Evolutionary conservation across 2,113 vertebrate genomes (phyloP).

Genomic region (Prionailurus viverrinus): DNA sequence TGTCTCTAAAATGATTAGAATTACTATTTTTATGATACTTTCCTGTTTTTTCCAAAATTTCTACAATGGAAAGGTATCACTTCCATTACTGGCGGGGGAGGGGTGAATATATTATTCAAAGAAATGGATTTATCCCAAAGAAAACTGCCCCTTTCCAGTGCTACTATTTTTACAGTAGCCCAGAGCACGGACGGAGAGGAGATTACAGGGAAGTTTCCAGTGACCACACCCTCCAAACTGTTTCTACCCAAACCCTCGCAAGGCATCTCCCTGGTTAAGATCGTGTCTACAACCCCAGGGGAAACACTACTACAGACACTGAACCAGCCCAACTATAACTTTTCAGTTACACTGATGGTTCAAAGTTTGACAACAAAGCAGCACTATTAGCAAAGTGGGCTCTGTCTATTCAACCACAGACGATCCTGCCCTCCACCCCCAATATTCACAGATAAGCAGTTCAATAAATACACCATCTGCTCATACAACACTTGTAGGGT

Average conservation of each 20-base stretch:
- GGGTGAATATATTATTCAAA: neutral
- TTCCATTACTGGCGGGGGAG: neutral
- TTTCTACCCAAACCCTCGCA: neutral
- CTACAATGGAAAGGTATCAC: neutral
- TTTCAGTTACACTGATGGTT: neutral
- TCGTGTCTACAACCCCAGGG: neutral
- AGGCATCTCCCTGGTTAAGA: neutral
- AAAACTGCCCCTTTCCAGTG: neutral
- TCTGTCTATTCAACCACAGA: neutral
- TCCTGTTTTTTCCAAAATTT: neutral
- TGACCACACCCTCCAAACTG: neutral
- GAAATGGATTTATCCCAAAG: neutral
- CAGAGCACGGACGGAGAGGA: neutral
- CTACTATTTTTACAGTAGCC: neutral
- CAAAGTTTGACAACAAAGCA: neutral
- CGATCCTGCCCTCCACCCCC: neutral
- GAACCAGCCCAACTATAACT: neutral
- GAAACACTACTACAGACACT: neutral
- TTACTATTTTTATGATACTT: neutral
- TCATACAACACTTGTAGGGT: neutral
- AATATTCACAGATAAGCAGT: neutral
- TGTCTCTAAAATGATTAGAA: neutral
- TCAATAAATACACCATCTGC: rapidly evolving
- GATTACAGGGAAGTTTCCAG: rapidly evolving
- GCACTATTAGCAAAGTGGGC: neutral